Conservation (phyloP, 2,888 invertebrate species). For the Xestia xanthographa region DNA sequence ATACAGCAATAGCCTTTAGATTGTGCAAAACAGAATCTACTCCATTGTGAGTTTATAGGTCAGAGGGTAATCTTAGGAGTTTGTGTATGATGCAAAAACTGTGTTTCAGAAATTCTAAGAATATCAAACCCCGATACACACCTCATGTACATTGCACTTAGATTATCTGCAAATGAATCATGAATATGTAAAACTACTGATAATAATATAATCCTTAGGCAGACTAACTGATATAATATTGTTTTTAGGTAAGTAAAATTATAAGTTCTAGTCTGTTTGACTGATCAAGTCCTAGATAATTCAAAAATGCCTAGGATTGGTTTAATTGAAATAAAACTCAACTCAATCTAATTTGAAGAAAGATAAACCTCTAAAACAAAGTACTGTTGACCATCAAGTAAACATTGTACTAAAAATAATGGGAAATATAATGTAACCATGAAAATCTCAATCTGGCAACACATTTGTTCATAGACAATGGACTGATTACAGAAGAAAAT, state of each 20-base stretch:
- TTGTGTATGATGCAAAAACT: background rate
- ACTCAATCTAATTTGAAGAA: background rate
- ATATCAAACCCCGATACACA: background rate
- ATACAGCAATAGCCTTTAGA: too few relatives aligned
- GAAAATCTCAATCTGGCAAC: background rate
- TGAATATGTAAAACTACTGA: background rate
- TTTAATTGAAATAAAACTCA: background rate
- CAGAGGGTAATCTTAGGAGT: background rate
- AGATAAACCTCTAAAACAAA: background rate
- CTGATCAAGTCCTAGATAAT: background rate
- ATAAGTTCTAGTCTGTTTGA: background rate
- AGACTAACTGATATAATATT: background rate
- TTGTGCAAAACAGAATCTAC: too few relatives aligned
- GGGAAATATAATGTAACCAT: background rate
- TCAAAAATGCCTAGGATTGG: background rate
- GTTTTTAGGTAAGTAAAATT: background rate
- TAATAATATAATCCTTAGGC: constrained; percentile 13
- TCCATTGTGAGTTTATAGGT: too few relatives aligned
- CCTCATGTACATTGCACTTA: background rate
- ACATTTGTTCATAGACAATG: background rate
- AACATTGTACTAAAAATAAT: background rate
- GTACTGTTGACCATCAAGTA: background rate
- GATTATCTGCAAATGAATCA: constrained; percentile 30
- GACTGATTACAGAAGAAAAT: background rate
- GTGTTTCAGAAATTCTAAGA: background rate